Conservation (phyloP, 2,888 invertebrate species). For the Lasioglossum marginatum region DNA sequence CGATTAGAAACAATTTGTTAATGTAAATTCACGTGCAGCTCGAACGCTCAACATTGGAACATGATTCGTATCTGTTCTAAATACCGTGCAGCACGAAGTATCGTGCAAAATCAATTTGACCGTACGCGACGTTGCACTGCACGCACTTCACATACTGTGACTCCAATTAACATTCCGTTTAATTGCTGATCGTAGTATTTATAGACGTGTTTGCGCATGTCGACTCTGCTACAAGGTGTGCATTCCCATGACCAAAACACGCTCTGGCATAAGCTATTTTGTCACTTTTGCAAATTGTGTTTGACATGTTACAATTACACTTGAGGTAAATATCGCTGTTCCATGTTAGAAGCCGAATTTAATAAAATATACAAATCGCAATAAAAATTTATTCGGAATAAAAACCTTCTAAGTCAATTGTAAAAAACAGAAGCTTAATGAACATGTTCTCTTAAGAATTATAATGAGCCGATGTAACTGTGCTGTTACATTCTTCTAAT, state of each 20-base stretch:
- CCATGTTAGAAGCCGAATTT: neutral
- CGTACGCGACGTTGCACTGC: constrained; percentile 13
- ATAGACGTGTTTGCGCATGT: constrained; percentile 10
- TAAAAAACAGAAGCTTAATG: too few species aligned
- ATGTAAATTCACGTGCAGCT: neutral
- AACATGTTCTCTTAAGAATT: too few species aligned
- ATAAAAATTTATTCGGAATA: neutral
- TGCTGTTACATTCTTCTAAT: too few species aligned
- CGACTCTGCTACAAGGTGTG: constrained; percentile 8
- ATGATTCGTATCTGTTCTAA: constrained; percentile 43
- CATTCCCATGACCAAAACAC: too few species aligned
- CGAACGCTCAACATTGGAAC: neutral
- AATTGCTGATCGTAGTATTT: constrained; percentile 13
- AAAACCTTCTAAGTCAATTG: too few species aligned
- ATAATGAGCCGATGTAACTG: too few species aligned
- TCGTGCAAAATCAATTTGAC: constrained; percentile 29
- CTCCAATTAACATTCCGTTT: constrained; percentile 49
- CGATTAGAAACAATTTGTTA: neutral
- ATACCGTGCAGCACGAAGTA: constrained; percentile 22
- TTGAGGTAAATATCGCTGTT: too few species aligned
- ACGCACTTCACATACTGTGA: constrained; percentile 26
- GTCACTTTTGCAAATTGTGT: neutral
- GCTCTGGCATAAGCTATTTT: neutral
- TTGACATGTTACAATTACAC: neutral
- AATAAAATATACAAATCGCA: neutral